Base-by-base conservation (phyloP, 37 sponge, comb jelly and placozoan genomes). In the Haliclona indistincta region DNA sequence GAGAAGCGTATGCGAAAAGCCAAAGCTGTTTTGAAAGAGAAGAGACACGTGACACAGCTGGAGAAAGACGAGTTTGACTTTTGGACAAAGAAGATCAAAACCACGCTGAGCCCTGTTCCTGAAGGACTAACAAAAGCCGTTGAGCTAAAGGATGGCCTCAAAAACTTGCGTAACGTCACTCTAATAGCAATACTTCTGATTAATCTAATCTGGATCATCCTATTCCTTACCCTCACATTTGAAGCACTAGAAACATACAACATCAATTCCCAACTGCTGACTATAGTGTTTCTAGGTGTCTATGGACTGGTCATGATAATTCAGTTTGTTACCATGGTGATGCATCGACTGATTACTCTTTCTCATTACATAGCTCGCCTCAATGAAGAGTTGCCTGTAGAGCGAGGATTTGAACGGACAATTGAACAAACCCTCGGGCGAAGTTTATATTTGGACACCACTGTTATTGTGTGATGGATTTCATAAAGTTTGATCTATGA, bases 141-240 rank as follows among this genome's bases (percentile, higher is more conserved):
- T 11, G 84, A 89, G 25, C 53, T 89, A 13, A 51, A 67, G 62
- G 63, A 73, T 45, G 67, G 67, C 11, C 66, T 90, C 37, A 53
- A 51, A 39, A n/a, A 40, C 28, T 82, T 85, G 1, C 81, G 91
- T 15, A 90, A 84, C 78, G 28, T 52, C 11, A 43, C 56, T 19
- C 55, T 90, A 4, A 56, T 66, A 5, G 55, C 81, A 0, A 41
- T 90, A 43, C 53, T 85, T 13, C 77, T 90, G 37, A 73, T 84
- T 43, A 90, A 90, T 73, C 20, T 90, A 23, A 77, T 85, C 58
- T 90, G 91, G 91, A 76, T 90, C 34, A 66, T 81, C 30, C 78
- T 85, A 15, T 51, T 90, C 17, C 62, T 30, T 61, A 73, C 81
- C 2, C 41, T 90, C 0, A 63, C 22, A 33, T 67, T 90, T 28